A percentile compares a stretch with the other conserved stretches of the same genome.
These are phyloP conservation scores for Engraulis encrasicolus DNA, from an alignment of 2,113 vertebrate species.

Conservation along the genomic window DNA sequence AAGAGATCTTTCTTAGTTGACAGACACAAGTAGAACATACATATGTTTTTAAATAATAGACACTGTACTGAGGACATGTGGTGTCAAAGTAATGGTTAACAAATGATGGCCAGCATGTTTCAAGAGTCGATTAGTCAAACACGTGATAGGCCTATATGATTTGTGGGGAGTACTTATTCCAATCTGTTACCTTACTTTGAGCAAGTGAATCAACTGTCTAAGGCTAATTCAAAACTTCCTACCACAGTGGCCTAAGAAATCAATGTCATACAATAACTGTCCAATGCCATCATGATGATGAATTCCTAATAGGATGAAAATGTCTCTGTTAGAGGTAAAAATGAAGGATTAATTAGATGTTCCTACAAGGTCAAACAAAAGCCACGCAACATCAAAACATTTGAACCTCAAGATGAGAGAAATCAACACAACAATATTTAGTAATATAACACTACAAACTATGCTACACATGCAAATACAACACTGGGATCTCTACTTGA, in stretches of 20 bases:
- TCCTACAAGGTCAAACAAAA: background rate
- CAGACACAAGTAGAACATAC: no score
- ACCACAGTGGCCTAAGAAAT: background rate
- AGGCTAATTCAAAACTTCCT: background rate
- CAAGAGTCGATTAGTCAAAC: no score
- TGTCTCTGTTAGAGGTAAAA: background rate
- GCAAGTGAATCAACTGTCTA: background rate
- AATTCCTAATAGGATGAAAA: conserved; percentile 2
- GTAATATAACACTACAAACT: no score
- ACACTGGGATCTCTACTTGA: background rate
- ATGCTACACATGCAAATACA: background rate
- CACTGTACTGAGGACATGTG: no score
- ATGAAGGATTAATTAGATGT: background rate
- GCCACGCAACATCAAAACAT: background rate
- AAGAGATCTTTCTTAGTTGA: no score
- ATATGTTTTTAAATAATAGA: no score
- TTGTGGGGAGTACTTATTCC: no score
- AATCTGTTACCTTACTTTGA: no score
- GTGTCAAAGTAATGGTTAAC: no score
- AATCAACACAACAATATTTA: no score
- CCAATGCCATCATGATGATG: background rate
- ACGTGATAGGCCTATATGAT: no score
- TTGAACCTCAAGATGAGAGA: background rate
- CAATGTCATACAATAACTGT: background rate
- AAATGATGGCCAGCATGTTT: no score